Base-by-base conservation (phyloP, 2,888 invertebrate species). In the Caenorhabditis afra region DNA sequence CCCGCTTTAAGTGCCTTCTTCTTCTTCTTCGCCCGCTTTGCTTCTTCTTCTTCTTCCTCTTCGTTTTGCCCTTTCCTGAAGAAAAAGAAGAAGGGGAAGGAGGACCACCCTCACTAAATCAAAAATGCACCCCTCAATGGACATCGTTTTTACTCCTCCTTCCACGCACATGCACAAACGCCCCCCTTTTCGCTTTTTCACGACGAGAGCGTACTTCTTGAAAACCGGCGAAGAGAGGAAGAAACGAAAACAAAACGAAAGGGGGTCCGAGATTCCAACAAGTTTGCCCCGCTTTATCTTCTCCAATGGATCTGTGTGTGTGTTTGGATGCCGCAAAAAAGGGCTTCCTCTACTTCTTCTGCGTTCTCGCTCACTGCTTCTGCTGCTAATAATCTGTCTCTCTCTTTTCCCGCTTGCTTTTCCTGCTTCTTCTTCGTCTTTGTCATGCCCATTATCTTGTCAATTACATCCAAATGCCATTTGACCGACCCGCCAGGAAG, bases 381-480 rank as follows among this genome's bases (percentile, higher is more conserved):
- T n/a, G n/a, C n/a, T n/a, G 68, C 68, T 68, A 68, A 68, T 68
- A 68, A 68, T 68, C 68, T 68, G n/a, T n/a, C n/a, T n/a, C n/a
- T n/a, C n/a, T n/a, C n/a, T n/a, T n/a, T n/a, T n/a, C n/a, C n/a
- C n/a, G n/a, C n/a, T n/a, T n/a, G n/a, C 58, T 12, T 20, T 67
- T 18, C 37, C 18, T 57, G 45, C 52, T 8, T 59, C 44, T 57
- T 35, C 41, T 29, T 23, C 41, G 35, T 18, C 35, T 18, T 37
- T 18, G 35, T 22, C 20, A 22, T 37, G 39, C 59, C 68, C 68
- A 68, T 68, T 68, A 68, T 68, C 68, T 59, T 68, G 68, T 68
- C 68, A 68, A 68, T 68, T 68, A 68, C 68, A 68, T 50, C 67
- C 39, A 35, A 59, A 59, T 68, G 68, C 52, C 68, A 68, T 68